A percentile compares a stretch with the other conserved stretches of the same genome.
Conservation (phyloP, 2,888 invertebrate genomes). For the Eupithecia inturbata region DNA sequence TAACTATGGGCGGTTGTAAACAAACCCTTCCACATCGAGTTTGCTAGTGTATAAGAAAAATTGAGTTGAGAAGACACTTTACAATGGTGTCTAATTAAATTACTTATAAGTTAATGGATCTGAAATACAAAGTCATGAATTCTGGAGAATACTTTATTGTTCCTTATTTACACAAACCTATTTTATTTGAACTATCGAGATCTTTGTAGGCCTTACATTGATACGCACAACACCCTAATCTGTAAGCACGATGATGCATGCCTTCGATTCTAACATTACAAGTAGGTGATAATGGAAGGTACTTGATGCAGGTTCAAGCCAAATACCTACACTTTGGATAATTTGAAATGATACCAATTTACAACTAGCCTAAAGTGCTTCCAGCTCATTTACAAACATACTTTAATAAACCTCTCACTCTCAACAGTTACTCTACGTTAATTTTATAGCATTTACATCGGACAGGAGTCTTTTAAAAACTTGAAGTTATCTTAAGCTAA, state of each 20-base stretch:
- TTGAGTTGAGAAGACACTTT: background rate
- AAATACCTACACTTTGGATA: conserved; percentile 41
- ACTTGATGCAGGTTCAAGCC: conserved; percentile 41
- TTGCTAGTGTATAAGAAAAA: no score
- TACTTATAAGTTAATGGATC: conserved; percentile 12
- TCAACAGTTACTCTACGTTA: conserved; percentile 48
- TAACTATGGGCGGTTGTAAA: no score
- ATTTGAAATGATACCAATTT: conserved; percentile 56
- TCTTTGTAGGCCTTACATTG: conserved; percentile 43
- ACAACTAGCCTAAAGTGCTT: conserved; percentile 48
- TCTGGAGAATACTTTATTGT: conserved; percentile 48
- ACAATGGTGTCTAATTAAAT: no score
- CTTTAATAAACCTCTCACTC: conserved; percentile 49
- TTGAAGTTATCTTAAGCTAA: conserved; percentile 49
- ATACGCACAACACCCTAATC: conserved; percentile 38
- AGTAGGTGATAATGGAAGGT: conserved; percentile 30
- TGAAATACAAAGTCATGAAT: conserved; percentile 36
- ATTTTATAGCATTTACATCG: conserved; percentile 49
- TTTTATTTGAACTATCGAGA: conserved; percentile 49
- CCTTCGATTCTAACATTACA: conserved; percentile 35
- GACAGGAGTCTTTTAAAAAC: conserved; percentile 47
- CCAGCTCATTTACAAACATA: conserved; percentile 45
- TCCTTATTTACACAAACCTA: conserved; percentile 48
- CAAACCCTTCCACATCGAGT: no score
- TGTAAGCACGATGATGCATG: conserved; percentile 38